phyloP scores from a whole-genome alignment of 2,113 vertebrate species.

The Ellobius talpinus region DNA sequence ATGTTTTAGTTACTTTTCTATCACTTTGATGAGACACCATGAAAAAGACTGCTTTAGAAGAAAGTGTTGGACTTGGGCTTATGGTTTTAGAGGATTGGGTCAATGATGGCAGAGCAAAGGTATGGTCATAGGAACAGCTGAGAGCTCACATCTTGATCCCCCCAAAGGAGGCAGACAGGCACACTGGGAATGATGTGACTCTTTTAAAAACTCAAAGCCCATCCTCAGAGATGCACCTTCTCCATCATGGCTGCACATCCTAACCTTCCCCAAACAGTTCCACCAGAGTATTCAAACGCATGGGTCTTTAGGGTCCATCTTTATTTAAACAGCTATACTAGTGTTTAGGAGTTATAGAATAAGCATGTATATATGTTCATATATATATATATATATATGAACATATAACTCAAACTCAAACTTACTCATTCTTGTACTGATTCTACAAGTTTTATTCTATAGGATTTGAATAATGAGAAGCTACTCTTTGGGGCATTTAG shows the following conservation, averaged over 20 bases:
- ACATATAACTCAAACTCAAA: neutral
- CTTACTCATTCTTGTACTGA: neutral
- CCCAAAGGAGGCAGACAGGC: too few species aligned
- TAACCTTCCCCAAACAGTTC: neutral
- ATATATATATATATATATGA: too few species aligned
- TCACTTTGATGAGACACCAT: neutral
- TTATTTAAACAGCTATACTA: neutral
- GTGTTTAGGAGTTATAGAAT: too few species aligned
- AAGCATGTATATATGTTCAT: neutral
- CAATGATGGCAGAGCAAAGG: neutral
- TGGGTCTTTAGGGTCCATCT: neutral
- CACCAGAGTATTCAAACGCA: neutral
- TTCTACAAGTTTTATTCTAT: neutral
- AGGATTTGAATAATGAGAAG: neutral
- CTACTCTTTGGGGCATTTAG: neutral
- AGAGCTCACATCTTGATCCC: too few species aligned
- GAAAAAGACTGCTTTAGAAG: neutral
- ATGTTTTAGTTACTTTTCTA: neutral
- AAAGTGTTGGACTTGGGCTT: neutral
- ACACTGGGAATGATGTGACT: too few species aligned
- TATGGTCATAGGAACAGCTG: neutral
- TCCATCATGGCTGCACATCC: neutral
- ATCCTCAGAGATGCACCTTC: neutral
- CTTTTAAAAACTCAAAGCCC: too few species aligned
- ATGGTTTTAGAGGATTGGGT: neutral